phyloP scores from a whole-genome alignment of 2,888 invertebrate species.

The Leptinotarsa juncta region DNA sequence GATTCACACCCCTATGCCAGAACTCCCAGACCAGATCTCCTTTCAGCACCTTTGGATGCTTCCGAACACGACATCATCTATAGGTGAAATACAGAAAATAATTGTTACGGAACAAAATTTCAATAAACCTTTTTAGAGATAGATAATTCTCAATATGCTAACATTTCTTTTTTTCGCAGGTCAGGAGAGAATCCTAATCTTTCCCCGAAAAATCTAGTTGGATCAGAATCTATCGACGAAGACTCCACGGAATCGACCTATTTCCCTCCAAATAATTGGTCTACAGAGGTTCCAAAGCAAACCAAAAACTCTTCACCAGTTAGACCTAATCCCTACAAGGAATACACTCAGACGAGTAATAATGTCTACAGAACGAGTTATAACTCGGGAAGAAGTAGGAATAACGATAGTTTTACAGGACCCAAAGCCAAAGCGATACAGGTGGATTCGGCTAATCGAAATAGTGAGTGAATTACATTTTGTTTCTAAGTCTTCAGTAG shows the following conservation, averaged over 20 bases:
- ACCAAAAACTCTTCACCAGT: conserved; percentile 34
- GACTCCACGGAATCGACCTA: conserved; percentile 67
- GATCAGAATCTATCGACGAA: conserved; percentile 65
- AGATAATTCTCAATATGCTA: not conserved
- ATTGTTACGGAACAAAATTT: no score
- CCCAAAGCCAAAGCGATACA: conserved; percentile 22
- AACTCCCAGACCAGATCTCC: conserved; percentile 78
- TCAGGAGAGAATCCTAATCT: conserved; percentile 34
- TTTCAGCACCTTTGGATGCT: conserved; percentile 67
- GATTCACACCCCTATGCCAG: conserved; percentile 74
- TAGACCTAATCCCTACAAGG: conserved; percentile 23
- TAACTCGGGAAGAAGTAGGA: not conserved
- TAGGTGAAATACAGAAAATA: conserved; percentile 35
- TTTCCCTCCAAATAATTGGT: conserved; percentile 70
- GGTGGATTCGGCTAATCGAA: conserved; percentile 13
- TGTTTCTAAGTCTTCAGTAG: not conserved
- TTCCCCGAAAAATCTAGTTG: conserved; percentile 63
- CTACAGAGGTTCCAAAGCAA: conserved; percentile 63
- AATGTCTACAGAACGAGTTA: conserved; percentile 41
- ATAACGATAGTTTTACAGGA: not conserved
- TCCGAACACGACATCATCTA: conserved; percentile 58
- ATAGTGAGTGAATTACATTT: conserved; percentile 31
- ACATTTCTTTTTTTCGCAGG: conserved; percentile 18
- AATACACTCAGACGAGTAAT: conserved; percentile 21
- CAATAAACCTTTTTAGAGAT: not conserved